Conservation (phyloP, 2,113 vertebrate species). For the Amblyornis subalaris region DNA sequence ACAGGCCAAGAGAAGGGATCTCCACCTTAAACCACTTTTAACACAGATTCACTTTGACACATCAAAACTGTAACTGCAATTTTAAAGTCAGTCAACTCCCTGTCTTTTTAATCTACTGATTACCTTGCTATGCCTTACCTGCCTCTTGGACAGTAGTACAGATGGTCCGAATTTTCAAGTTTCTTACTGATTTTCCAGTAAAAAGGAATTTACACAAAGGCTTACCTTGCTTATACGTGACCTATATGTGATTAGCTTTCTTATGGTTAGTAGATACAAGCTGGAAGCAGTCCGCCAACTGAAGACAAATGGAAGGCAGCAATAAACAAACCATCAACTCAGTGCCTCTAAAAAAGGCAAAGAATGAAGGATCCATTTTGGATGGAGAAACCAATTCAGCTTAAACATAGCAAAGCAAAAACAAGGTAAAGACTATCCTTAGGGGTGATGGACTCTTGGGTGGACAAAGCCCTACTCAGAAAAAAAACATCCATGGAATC, state of each 20-base stretch:
- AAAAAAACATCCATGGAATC: no score
- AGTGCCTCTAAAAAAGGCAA: background rate
- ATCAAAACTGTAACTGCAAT: slow-evolving; percentile 4
- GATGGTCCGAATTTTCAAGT: background rate
- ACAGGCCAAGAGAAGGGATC: background rate
- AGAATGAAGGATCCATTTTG: background rate
- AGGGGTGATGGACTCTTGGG: background rate
- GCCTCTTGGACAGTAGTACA: background rate
- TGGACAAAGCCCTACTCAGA: background rate
- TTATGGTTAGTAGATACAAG: background rate
- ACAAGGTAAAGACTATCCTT: background rate
- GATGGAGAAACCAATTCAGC: background rate
- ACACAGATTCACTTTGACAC: background rate
- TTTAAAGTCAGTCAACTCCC: background rate
- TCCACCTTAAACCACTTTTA: background rate
- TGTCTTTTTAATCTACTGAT: background rate
- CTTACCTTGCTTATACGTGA: background rate
- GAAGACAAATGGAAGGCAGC: background rate
- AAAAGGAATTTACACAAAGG: background rate
- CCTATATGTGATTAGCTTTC: background rate
- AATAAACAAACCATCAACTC: background rate
- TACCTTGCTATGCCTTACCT: background rate
- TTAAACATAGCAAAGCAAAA: background rate
- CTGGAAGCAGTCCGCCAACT: background rate
- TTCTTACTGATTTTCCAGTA: slow-evolving; percentile 11